Percentiles rank a stretch among this genome's conserved stretches.
Conservation (phyloP, 2,113 vertebrate species). For the Epinephelus moara region DNA sequence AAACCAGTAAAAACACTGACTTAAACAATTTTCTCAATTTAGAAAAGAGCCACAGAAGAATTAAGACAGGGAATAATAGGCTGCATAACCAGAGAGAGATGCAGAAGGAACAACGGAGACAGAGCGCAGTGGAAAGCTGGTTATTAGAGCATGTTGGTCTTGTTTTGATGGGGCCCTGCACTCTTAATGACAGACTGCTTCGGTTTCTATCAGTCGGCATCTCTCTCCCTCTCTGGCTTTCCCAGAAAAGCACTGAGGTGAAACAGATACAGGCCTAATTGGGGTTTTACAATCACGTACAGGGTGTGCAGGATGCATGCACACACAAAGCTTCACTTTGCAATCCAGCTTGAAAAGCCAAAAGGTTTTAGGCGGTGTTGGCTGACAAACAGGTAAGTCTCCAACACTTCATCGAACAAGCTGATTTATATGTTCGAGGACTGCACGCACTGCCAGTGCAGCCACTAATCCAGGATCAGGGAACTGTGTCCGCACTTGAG, state of each 20-base stretch:
- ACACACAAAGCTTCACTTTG: not conserved
- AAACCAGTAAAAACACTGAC: no score
- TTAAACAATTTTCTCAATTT: no score
- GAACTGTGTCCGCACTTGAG: not conserved
- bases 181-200: slow-evolving; percentile 37
- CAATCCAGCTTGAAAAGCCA: not conserved
- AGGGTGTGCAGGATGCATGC: not conserved
- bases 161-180: slow-evolving; percentile 34
- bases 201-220: slow-evolving; percentile 20
- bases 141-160: slow-evolving; percentile 56
- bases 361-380: not conserved
- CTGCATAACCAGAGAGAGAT: not conserved
- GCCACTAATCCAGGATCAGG: not conserved
- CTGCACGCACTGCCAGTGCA: not conserved
- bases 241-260: slow-evolving; percentile 60
- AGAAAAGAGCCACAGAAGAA: not conserved
- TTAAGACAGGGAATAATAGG: not conserved
- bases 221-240: slow-evolving; percentile 29
- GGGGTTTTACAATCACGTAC: slow-evolving; percentile 41
- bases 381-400: not conserved
- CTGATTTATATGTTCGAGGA: not conserved
- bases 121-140: slow-evolving; percentile 15
- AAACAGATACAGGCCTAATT: slow-evolving; percentile 66
- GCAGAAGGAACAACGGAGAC: not conserved
- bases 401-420: not conserved